Conservation (phyloP, 2,888 invertebrate species). For the Agrenia bidenticulata region DNA sequence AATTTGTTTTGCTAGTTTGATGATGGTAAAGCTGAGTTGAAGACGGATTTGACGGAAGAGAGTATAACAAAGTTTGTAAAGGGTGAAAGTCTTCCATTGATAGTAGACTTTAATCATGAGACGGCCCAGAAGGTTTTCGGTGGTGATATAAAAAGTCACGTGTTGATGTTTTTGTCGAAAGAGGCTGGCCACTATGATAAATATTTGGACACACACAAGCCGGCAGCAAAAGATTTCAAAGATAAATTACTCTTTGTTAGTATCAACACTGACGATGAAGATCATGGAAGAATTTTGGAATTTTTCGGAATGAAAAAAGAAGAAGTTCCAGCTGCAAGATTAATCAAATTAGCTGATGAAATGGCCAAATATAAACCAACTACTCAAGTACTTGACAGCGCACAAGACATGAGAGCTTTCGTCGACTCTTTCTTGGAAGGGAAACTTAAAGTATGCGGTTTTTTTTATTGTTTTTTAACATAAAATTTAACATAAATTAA, state of each 20-base stretch:
- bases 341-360: constrained; percentile 93
- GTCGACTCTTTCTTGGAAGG: constrained; percentile 87
- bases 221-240: constrained; percentile 84
- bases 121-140: constrained; percentile 98
- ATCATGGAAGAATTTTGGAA: constrained; percentile 95
- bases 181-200: constrained; percentile 81
- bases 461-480: not conserved
- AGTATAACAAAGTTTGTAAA: constrained; percentile 78
- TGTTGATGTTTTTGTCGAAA: constrained; percentile 92
- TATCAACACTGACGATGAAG: constrained; percentile 91
- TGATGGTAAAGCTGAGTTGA: constrained; percentile 74
- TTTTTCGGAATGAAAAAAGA: constrained; percentile 98
- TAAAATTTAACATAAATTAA: not conserved
- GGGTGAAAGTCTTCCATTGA: constrained; percentile 79
- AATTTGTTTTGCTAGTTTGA: constrained; percentile 68
- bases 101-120: constrained; percentile 96
- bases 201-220: constrained; percentile 73
- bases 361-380: constrained; percentile 97
- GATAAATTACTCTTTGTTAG: constrained; percentile 89
- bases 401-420: constrained; percentile 67
- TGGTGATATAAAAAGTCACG: constrained; percentile 94
- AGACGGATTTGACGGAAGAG: constrained; percentile 68
- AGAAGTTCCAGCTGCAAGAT: constrained; percentile 84
- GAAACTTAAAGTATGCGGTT: constrained; percentile 69
- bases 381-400: constrained; percentile 67